A percentile compares a stretch with the other conserved stretches of the same genome.
Conservation (phyloP, 2,888 invertebrate genomes). For the Drosophila pseudotakahashii region DNA sequence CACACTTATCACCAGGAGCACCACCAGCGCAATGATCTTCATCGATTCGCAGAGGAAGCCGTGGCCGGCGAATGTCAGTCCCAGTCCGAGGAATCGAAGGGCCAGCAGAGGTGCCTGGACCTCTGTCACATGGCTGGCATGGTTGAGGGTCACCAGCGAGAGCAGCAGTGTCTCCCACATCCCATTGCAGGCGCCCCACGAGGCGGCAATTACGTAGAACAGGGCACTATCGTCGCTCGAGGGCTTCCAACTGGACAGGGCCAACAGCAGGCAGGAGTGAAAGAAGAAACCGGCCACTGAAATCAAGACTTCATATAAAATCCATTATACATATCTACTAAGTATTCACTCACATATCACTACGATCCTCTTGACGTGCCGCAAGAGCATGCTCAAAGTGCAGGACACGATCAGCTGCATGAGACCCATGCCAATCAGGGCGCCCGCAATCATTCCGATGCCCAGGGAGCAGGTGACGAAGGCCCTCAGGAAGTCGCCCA, state of each 20-base stretch:
- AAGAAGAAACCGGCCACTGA: conserved; percentile 92
- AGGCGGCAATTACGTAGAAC: conserved; percentile 92
- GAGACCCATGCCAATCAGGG: conserved; percentile 90
- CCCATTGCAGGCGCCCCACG: conserved; percentile 94
- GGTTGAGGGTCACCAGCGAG: conserved; percentile 83
- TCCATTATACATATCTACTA: no score
- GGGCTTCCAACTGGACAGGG: conserved; percentile 91
- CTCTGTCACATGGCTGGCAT: conserved; percentile 83
- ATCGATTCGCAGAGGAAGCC: conserved; percentile 86
- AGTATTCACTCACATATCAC: conserved; percentile 87
- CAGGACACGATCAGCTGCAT: conserved; percentile 91
- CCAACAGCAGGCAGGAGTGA: conserved; percentile 91
- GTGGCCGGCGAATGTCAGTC: conserved; percentile 88
- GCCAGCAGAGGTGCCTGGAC: conserved; percentile 86
- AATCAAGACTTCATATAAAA: no score
- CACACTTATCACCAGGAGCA: conserved; percentile 83
- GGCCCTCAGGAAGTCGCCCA: conserved; percentile 92
- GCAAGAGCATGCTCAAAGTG: conserved; percentile 91
- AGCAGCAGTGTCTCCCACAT: conserved; percentile 91
- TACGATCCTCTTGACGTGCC: conserved; percentile 89
- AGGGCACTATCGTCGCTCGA: conserved; percentile 92
- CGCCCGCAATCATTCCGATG: conserved; percentile 89
- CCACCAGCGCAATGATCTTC: conserved; percentile 83
- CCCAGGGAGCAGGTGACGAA: conserved; percentile 93
- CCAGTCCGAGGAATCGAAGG: conserved; percentile 87